Conservation (phyloP, 2,113 vertebrate genomes). For the Alosa alosa region DNA sequence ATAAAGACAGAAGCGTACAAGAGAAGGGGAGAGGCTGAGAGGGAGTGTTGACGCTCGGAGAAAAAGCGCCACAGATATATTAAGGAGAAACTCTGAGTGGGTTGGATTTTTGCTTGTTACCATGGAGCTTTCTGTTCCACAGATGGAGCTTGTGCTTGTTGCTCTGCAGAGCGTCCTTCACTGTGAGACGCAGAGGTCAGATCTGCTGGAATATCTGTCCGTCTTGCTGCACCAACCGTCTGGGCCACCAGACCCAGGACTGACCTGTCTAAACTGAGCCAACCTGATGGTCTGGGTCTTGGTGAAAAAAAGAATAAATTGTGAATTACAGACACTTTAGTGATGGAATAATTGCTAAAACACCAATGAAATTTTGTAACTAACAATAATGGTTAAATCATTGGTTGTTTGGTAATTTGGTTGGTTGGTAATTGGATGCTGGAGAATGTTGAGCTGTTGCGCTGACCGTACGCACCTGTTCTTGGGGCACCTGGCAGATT, state of each 20-base stretch:
- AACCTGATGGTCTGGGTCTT: slow-evolving; percentile 85
- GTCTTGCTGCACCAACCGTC: slow-evolving; percentile 76
- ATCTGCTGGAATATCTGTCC: slow-evolving; percentile 60
- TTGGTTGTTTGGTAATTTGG: too few species aligned
- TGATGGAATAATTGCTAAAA: background rate
- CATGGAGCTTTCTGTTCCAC: slow-evolving; percentile 50
- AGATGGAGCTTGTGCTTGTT: background rate
- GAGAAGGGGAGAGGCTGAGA: background rate
- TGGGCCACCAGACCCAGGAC: slow-evolving; percentile 85
- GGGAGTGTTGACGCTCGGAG: background rate
- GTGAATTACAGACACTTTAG: background rate
- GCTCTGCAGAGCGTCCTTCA: background rate
- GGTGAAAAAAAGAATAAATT: background rate
- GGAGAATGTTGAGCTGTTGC: background rate
- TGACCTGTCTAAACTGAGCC: slow-evolving; percentile 87
- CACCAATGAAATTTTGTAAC: background rate
- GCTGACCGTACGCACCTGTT: slow-evolving; percentile 71
- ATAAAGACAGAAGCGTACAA: background rate
- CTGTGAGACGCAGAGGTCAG: slow-evolving; percentile 41
- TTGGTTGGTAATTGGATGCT: background rate
- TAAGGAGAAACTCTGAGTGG: background rate
- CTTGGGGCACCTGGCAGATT: slow-evolving; percentile 49
- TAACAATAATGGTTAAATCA: too few species aligned
- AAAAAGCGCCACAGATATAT: background rate
- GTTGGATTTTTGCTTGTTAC: slow-evolving; percentile 38